phyloP scores from a whole-genome alignment of 2,888 invertebrate genomes.

The Dolomedes plantarius region DNA sequence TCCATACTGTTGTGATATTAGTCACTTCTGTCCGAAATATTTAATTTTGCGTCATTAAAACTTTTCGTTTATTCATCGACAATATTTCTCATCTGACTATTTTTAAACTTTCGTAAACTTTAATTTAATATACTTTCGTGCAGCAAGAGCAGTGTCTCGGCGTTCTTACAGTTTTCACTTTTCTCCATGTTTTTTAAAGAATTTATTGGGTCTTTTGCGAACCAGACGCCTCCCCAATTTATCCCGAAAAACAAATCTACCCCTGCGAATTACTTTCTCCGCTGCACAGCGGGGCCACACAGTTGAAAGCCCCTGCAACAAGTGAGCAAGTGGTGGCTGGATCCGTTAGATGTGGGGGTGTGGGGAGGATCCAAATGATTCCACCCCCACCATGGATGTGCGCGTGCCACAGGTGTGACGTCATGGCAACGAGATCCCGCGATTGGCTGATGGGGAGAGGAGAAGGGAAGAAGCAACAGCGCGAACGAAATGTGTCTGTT shows the following conservation, averaged over 20 bases:
- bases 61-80: too few relatives aligned
- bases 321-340: slow-evolving; percentile 8
- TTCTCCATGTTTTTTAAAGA: too few relatives aligned
- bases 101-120: too few relatives aligned
- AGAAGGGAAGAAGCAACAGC: slow-evolving; percentile 8
- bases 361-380: slow-evolving; percentile 3
- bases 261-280: slow-evolving; percentile 8
- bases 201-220: too few relatives aligned
- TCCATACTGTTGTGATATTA: too few relatives aligned
- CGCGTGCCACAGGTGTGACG: slow-evolving; percentile 18
- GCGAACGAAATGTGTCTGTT: slow-evolving; percentile 9
- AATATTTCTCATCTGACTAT: too few relatives aligned
- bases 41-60: too few relatives aligned
- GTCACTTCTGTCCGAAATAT: too few relatives aligned
- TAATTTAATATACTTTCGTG: too few relatives aligned
- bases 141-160: too few relatives aligned
- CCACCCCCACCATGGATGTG: slow-evolving; percentile 7
- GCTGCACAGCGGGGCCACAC: slow-evolving; percentile 1
- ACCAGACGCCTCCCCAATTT: too few relatives aligned
- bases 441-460: slow-evolving; percentile 1
- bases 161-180: too few relatives aligned
- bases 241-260: slow-evolving; percentile 2
- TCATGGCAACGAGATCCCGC: slow-evolving; percentile 6
- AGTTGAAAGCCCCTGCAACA: slow-evolving; percentile 18
- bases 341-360: background rate